A percentile compares a stretch with the other conserved stretches of the same genome.
Evolutionary conservation across 2,888 invertebrate species (phyloP).

Genomic region (Pristionchus fissidentatus): DNA sequence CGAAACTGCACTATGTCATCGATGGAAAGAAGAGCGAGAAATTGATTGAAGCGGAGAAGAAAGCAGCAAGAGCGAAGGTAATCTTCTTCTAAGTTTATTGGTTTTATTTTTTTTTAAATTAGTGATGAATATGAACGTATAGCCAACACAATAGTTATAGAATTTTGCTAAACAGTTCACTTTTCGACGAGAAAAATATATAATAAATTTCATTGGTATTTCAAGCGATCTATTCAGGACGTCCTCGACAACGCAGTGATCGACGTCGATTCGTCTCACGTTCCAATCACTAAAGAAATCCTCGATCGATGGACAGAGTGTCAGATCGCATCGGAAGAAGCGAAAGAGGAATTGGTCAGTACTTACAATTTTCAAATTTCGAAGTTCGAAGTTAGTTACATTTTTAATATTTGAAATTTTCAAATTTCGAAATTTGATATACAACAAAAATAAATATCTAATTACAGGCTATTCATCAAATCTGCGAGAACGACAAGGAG

Average conservation of each 20-base stretch:
- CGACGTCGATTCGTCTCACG: not conserved
- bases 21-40: not conserved
- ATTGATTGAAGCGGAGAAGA: not conserved
- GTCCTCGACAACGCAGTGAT: not conserved
- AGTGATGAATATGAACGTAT: too few relatives aligned
- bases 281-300: slow-evolving; percentile 26
- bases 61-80: not conserved
- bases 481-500: not conserved
- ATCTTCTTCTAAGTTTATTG: not conserved
- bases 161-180: too few relatives aligned
- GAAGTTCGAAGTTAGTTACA: not conserved
- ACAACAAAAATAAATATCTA: not conserved
- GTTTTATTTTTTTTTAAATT: not conserved
- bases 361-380: not conserved
- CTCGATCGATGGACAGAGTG: not conserved
- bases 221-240: not conserved
- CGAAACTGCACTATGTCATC: not conserved
- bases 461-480: not conserved
- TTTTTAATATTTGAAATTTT: not conserved
- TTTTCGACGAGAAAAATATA: not conserved
- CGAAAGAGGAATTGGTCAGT: not conserved
- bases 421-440: not conserved
- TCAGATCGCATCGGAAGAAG: not conserved
- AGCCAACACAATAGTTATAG: too few relatives aligned
- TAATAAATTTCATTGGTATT: not conserved